phyloP scores from a whole-genome alignment of 2,888 invertebrate species.

The Limnephilus lunatus region DNA sequence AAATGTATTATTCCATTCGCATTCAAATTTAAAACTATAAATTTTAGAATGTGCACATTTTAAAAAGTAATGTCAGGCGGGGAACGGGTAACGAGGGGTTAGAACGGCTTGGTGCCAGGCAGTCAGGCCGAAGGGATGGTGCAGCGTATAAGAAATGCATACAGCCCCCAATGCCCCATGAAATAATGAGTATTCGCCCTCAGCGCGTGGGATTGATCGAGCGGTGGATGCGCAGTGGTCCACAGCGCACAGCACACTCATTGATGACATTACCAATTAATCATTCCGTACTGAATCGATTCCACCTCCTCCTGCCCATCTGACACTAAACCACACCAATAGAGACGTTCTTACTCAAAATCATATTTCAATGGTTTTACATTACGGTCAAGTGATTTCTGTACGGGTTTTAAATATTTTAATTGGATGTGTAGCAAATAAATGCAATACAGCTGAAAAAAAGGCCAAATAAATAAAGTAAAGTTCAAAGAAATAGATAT shows the following conservation, averaged over 20 bases:
- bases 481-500: background rate
- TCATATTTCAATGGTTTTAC: background rate
- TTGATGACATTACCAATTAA: slow-evolving; percentile 65
- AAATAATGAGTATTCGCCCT: slow-evolving; percentile 30
- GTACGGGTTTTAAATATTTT: background rate
- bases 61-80: background rate
- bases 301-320: background rate
- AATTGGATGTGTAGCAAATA: background rate
- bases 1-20: background rate
- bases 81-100: background rate
- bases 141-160: slow-evolving; percentile 34
- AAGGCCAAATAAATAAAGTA: background rate
- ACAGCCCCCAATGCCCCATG: slow-evolving; percentile 24
- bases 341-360: background rate
- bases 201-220: slow-evolving; percentile 44
- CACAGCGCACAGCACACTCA: slow-evolving; percentile 64
- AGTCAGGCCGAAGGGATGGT: background rate
- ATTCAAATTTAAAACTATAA: background rate
- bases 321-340: background rate
- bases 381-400: background rate
- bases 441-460: background rate
- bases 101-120: background rate
- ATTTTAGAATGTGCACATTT: background rate
- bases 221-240: slow-evolving; percentile 58
- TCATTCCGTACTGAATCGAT: slow-evolving; percentile 54